Conservation (phyloP, 2,797 vertebrate species). For the Coracias cyanogaster region DNA sequence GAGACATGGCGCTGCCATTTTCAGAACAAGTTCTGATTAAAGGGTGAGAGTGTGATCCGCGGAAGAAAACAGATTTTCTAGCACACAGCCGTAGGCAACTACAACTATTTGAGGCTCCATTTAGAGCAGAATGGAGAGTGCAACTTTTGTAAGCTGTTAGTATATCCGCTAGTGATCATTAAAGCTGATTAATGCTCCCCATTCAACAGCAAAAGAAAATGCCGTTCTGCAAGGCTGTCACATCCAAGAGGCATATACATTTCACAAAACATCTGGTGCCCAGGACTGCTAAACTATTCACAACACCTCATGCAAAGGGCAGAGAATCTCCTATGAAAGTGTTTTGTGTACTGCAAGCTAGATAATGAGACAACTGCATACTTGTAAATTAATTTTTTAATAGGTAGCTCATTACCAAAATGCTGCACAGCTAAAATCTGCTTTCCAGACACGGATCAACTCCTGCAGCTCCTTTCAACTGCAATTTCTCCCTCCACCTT, state of each 20-base stretch:
- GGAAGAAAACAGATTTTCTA: conserved; percentile 30
- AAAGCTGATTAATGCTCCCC: conserved; percentile 27
- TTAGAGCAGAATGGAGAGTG: conserved; percentile 6
- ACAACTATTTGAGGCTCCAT: conserved; percentile 27
- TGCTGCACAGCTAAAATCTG: background rate
- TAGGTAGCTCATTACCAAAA: background rate
- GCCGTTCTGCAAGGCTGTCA: background rate
- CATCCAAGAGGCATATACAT: background rate
- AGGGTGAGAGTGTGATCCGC: background rate
- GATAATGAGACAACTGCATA: background rate
- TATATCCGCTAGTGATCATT: conserved; percentile 19
- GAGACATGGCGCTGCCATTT: conserved; percentile 9
- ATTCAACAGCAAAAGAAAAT: background rate
- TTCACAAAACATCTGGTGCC: background rate
- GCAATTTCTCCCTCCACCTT: background rate
- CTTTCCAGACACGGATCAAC: background rate
- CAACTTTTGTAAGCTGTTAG: conserved; percentile 7
- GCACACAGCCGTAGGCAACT: conserved; percentile 11
- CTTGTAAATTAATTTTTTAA: background rate
- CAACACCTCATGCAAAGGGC: background rate
- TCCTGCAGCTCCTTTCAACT: background rate
- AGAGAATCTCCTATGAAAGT: background rate
- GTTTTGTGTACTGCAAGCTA: background rate
- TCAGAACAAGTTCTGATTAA: conserved; percentile 56
- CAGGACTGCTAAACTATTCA: background rate